Percentiles rank a stretch among this genome's conserved stretches.
phyloP scores from a whole-genome alignment of 1,140 invertebrate genomes.

The Rhizoglyphus robini region DNA sequence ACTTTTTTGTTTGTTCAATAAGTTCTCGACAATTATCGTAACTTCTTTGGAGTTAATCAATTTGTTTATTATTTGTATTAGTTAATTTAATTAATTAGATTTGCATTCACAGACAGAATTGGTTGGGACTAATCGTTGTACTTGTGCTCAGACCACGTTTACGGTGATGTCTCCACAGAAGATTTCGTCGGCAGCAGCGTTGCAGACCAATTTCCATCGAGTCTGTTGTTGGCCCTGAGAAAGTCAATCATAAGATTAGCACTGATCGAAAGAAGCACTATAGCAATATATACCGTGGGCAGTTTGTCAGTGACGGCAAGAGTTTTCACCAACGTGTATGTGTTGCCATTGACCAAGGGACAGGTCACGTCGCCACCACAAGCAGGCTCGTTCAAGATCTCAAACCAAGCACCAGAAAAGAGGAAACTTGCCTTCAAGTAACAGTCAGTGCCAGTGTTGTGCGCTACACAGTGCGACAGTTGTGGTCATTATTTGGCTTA shows the following conservation, averaged over 20 bases:
- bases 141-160: background rate
- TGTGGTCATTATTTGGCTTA: too few species aligned
- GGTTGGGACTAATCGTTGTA: too few species aligned
- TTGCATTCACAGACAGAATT: too few species aligned
- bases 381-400: slow-evolving; percentile 1
- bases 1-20: too few species aligned
- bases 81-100: too few species aligned
- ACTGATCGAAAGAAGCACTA: too few species aligned
- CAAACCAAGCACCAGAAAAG: background rate
- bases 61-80: too few species aligned
- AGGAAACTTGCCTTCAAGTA: slow-evolving; percentile 3
- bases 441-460: background rate
- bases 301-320: background rate
- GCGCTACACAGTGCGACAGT: background rate
- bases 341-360: background rate
- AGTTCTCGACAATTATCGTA: too few species aligned
- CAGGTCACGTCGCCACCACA: background rate
- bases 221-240: background rate
- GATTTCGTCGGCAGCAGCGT: background rate
- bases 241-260: background rate
- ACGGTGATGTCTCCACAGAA: background rate
- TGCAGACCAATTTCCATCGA: background rate
- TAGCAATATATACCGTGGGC: background rate
- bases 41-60: too few species aligned
- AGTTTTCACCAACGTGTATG: background rate